phyloP scores from a whole-genome alignment of 2,113 vertebrate genomes.

The Sialia sialis region DNA sequence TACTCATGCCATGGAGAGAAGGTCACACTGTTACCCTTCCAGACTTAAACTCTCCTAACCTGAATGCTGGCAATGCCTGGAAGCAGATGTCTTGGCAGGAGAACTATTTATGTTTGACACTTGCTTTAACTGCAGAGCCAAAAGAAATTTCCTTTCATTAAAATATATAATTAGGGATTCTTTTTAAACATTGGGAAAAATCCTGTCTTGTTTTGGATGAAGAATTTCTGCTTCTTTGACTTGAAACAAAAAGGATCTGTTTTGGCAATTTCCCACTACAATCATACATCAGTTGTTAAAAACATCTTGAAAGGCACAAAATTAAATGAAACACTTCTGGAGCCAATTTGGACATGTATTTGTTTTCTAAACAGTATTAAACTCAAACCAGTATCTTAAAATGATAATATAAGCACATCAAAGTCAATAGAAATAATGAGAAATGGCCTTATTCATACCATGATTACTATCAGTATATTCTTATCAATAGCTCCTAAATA shows the following conservation, averaged over 20 bases:
- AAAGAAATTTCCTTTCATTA: constrained; percentile 13
- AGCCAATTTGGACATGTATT: background rate
- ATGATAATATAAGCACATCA: background rate
- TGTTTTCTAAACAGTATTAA: constrained; percentile 28
- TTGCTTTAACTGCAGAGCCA: background rate
- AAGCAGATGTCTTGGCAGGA: background rate
- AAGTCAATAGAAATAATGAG: background rate
- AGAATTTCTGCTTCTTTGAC: background rate
- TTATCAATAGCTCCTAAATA: constrained; percentile 7
- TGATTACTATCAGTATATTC: background rate
- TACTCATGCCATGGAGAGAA: background rate
- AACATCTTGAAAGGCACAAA: constrained; percentile 19
- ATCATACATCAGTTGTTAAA: background rate
- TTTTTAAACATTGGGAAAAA: background rate
- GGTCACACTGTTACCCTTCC: background rate
- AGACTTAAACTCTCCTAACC: background rate
- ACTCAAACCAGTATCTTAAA: background rate
- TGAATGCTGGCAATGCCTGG: background rate
- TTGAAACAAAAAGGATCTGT: background rate
- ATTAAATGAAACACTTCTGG: background rate
- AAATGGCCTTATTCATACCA: background rate
- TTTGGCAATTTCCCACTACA: background rate
- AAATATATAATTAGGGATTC: background rate
- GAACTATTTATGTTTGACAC: background rate
- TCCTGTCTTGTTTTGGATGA: background rate